A percentile compares a stretch with the other conserved stretches of the same genome.
Conservation (phyloP, 1,140 invertebrate genomes). For the Chrysomallon squamiferum region DNA sequence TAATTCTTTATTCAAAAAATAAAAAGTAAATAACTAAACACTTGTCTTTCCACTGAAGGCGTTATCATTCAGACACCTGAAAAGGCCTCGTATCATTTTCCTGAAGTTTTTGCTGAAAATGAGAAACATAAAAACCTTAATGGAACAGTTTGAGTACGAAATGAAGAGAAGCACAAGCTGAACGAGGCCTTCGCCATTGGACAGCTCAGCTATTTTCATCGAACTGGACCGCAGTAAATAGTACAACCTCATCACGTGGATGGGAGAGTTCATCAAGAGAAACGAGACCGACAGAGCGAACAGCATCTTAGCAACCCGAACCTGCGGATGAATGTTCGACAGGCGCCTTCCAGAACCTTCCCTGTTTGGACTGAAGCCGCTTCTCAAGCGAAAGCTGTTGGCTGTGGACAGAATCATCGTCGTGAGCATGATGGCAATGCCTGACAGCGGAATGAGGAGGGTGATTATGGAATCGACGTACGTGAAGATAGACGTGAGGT, state of each 20-base stretch:
- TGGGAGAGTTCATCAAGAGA: slow-evolving; percentile 38
- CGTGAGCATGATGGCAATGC: slow-evolving; percentile 30
- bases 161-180: slow-evolving; percentile 30
- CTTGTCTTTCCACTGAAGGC: no score
- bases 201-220: not conserved
- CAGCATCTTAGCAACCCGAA: slow-evolving; percentile 43
- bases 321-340: slow-evolving; percentile 21
- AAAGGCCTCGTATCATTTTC: not conserved
- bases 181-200: slow-evolving; percentile 15
- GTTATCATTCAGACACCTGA: no score
- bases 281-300: slow-evolving; percentile 35
- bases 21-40: no score
- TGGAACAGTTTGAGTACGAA: slow-evolving; percentile 29
- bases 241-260: slow-evolving; percentile 27
- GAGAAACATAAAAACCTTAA: slow-evolving; percentile 41
- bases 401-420: slow-evolving; percentile 27
- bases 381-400: slow-evolving; percentile 10
- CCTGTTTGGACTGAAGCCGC: not conserved
- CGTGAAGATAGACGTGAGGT: slow-evolving; percentile 17
- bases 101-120: slow-evolving; percentile 39
- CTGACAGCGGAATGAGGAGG: slow-evolving; percentile 29
- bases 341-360: not conserved
- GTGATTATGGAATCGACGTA: slow-evolving; percentile 37
- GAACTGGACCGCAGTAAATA: slow-evolving; percentile 18
- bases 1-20: no score